Percentiles rank a stretch among this genome's conserved stretches.
These are phyloP conservation scores for Macrotis lagotis DNA, from an alignment of 2,113 vertebrate genomes.

Conservation along the genomic window DNA sequence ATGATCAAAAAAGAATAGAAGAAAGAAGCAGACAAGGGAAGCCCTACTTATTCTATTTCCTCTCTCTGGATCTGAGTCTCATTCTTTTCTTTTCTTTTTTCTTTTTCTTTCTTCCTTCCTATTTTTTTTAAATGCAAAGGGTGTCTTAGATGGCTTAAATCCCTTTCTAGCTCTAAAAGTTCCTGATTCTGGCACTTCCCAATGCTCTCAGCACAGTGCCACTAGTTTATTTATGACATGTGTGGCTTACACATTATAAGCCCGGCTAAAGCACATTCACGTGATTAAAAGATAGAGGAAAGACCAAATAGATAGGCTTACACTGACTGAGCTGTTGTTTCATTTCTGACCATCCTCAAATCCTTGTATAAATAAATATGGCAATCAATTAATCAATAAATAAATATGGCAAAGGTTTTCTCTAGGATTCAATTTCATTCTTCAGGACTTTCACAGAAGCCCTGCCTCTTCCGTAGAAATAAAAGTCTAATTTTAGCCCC, in stretches of 20 bases:
- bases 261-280: background rate
- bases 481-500: background rate
- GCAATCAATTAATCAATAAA: no score
- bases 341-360: no score
- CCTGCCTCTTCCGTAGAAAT: slow-evolving; percentile 33
- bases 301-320: background rate
- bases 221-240: background rate
- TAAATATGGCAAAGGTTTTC: background rate
- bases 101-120: no score
- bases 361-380: background rate
- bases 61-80: background rate
- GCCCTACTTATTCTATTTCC: background rate
- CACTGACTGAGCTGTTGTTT: background rate
- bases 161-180: background rate
- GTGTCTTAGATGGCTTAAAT: background rate
- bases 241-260: background rate
- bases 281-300: background rate
- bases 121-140: background rate
- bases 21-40: no score
- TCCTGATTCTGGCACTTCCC: background rate
- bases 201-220: background rate
- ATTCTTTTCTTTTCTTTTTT: background rate
- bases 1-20: background rate
- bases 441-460: background rate
- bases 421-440: background rate